Percentiles rank a stretch among this genome's conserved stretches.
Conservation (phyloP, 2,113 vertebrate genomes). For the Glaucidium brasilianum region DNA sequence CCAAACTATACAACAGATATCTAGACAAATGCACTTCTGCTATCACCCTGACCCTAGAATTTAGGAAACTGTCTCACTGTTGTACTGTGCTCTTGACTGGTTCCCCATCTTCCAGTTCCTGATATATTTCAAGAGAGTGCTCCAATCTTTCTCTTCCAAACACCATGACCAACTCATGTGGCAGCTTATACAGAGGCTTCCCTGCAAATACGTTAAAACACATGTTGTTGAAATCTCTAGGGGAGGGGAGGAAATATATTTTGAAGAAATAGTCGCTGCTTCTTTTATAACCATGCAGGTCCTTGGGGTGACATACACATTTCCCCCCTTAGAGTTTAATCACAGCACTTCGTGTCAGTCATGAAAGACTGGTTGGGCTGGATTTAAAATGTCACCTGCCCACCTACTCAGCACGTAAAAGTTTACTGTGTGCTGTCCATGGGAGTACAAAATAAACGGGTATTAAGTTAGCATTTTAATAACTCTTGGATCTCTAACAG, state of each 20-base stretch:
- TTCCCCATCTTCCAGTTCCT: neutral
- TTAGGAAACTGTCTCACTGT: neutral
- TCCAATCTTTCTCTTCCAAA: neutral
- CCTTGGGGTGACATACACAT: neutral
- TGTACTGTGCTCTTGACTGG: neutral
- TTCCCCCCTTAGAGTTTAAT: neutral
- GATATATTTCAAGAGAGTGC: neutral
- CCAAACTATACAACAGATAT: neutral
- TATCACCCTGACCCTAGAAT: neutral
- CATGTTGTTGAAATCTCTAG: neutral
- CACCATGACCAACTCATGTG: neutral
- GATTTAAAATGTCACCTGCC: neutral
- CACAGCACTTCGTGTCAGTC: neutral
- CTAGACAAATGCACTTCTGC: fast-evolving
- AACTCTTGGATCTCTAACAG: neutral
- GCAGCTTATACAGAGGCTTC: neutral
- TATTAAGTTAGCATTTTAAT: neutral
- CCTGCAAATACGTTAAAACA: neutral
- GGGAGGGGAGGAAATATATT: too few species aligned
- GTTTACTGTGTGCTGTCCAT: neutral
- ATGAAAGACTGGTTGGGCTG: neutral
- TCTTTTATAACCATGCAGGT: neutral
- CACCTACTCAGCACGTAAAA: neutral
- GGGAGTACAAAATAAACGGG: neutral
- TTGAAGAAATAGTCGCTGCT: neutral